Base-by-base conservation (phyloP, 2,888 invertebrate species). In the Brenthis ino region DNA sequence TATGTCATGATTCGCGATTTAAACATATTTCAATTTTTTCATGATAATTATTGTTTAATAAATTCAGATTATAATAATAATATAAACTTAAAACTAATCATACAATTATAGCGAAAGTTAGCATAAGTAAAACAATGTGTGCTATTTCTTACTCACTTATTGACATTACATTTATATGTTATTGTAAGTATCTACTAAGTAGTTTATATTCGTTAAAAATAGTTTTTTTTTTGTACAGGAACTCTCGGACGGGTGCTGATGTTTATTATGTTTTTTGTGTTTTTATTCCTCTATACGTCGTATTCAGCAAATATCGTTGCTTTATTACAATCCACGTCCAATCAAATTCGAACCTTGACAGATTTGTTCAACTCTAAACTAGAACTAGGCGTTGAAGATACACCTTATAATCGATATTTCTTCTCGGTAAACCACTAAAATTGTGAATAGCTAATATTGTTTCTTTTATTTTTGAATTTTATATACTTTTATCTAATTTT, bases 251-350 rank as follows among this genome's bases (percentile, higher is more conserved):
- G 96, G n/a, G 89, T 95, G 13, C 94, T 95, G 4, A 93, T 95
- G 69, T 90, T 96, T 68, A 84, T 95, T 68, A 83, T 95, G 12
- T 94, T 95, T 72, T 80, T 95, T 3, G 91, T 94, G 0, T 91
- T 95, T 53, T 91, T 96, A 80, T 96, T 96, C 77, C 83, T 96
- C 0, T 96, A 95, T 79, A 95, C 95, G 0, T 95, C 96, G 0
- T 96, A 96, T 78, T 95, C 96, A 0, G 96, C 96, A 6, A 95
- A 95, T 79, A 96, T 96, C 60, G 96, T 96, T 0, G 95, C 95
- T 0, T 82, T 96, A 16, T 86, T 96, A 14, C 96, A 96, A 80
- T 95, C 96, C 0, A 95, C 95, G 1, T 95, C 96, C 0, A 93
- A 93, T 57, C 94, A 94, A 73, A 95, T 96, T 63, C 90, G 92